Base-by-base conservation (phyloP, 1,140 invertebrate genomes). In the Lepidurus arcticus region DNA sequence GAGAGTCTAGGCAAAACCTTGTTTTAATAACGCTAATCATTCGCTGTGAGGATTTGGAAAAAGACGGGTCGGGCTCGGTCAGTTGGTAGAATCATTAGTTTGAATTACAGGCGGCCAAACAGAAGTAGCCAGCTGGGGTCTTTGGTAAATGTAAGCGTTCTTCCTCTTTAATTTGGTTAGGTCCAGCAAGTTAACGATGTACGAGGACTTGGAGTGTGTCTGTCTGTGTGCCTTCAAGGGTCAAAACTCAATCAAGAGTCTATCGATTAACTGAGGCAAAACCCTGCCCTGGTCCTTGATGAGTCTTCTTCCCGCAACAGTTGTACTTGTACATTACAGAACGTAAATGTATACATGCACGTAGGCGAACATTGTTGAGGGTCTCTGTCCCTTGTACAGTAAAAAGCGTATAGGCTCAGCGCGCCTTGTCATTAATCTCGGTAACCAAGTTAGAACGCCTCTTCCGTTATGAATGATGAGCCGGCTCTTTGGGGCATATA, bases 141-240 rank as follows among this genome's bases (percentile, higher is more conserved):
- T 65, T 34, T 34, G 2, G 34, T 34, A 34, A 65, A 65, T 65
- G 53, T 65, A 65, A 65, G 16, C 8, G 34, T 34, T 65, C 21
- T 21, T 65, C 53, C 21, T 65, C 53, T 65, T 65, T 65, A 65
- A 65, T 65, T 65, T 9, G 53, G 53, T 65, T 65, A 65, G 34
- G 53, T 65, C 53, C 53, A 65, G 53, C n/a, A 65, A 34, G 16
- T 65, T 65, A 65, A 65, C 21, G 53, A 65, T 65, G 21, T 4
- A n/a, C 53, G 53, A 65, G 53, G 34, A 34, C 34, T 34, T 34
- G 34, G 34, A 34, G 34, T 34, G 34, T 34, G 34, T 34, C 0
- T 34, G 34, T 34, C 34, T 34, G 3, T 65, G 53, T 65, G 53
- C 53, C 53, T 65, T 13, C 53, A 65, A 21, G 53, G 53, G 53